Evolutionary conservation across 1,140 invertebrate genomes (phyloP).

Genomic region (Samia ricini): DNA sequence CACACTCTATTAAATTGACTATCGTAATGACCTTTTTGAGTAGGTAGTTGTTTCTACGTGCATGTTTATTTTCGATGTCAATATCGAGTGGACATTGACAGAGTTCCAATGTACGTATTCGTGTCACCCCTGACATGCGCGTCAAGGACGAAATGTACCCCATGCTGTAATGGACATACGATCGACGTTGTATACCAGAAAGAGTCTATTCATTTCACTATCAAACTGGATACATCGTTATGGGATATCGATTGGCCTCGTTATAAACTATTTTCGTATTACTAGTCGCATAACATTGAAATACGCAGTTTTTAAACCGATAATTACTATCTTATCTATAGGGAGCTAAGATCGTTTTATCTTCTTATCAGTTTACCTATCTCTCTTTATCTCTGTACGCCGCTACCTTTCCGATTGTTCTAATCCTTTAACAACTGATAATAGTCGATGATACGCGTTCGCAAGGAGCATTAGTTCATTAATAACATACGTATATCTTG

Average conservation of each 20-base stretch:
- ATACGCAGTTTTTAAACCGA: neutral
- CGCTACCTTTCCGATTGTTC: constrained; percentile 5
- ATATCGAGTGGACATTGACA: constrained; percentile 11
- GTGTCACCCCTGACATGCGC: constrained; percentile 26
- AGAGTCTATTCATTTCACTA: constrained; percentile 35
- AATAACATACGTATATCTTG: neutral
- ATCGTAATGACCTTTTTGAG: neutral
- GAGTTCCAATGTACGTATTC: constrained; percentile 8
- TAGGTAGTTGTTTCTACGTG: neutral
- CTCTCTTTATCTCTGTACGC: neutral
- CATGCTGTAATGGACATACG: constrained; percentile 24
- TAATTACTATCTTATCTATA: constrained; percentile 1
- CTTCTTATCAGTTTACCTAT: neutral
- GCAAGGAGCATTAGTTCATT: neutral
- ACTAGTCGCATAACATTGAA: neutral
- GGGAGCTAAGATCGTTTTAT: neutral
- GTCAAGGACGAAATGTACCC: constrained; percentile 32
- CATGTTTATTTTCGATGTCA: constrained; percentile 6
- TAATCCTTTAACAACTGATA: constrained; percentile 8
- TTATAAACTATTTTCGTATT: constrained; percentile 22
- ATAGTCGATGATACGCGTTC: neutral
- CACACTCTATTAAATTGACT: neutral
- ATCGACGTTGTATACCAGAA: constrained; percentile 6
- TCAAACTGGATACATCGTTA: constrained; percentile 25
- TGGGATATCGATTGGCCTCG: constrained; percentile 37